Percentiles rank a stretch among this genome's conserved stretches.
Evolutionary conservation across 2,888 invertebrate species (phyloP).

Genomic region (Blera fallax): DNA sequence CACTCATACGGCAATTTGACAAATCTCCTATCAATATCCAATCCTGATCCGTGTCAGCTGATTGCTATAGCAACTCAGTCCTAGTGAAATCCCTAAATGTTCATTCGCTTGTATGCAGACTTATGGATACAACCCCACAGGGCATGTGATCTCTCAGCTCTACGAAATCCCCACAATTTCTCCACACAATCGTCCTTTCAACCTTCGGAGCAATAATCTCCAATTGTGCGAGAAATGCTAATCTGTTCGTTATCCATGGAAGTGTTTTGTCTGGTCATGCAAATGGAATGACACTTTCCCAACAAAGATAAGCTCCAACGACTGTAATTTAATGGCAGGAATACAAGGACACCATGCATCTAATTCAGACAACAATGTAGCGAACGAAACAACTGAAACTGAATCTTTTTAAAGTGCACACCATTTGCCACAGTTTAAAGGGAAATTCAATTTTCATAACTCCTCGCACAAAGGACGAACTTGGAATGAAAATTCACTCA

Average conservation of each 20-base stretch:
- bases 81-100: neutral
- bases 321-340: neutral
- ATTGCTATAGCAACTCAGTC: neutral
- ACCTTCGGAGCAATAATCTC: slow-evolving; percentile 10
- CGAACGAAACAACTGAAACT: neutral
- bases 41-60: neutral
- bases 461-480: neutral
- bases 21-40: neutral
- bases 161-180: neutral
- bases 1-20: neutral
- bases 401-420: neutral
- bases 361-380: neutral
- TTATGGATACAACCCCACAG: neutral
- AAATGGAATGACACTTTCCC: neutral
- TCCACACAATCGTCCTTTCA: neutral
- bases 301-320: neutral
- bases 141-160: neutral
- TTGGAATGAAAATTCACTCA: neutral
- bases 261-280: slow-evolving; percentile 32
- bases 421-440: neutral
- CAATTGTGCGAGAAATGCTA: neutral
- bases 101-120: neutral
- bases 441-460: slow-evolving; percentile 5
- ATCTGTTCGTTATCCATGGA: neutral
- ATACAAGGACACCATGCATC: slow-evolving; percentile 6